These are phyloP conservation scores for Sebastes reedi DNA, from an alignment of 2,797 vertebrate species.

Conservation along the genomic window DNA sequence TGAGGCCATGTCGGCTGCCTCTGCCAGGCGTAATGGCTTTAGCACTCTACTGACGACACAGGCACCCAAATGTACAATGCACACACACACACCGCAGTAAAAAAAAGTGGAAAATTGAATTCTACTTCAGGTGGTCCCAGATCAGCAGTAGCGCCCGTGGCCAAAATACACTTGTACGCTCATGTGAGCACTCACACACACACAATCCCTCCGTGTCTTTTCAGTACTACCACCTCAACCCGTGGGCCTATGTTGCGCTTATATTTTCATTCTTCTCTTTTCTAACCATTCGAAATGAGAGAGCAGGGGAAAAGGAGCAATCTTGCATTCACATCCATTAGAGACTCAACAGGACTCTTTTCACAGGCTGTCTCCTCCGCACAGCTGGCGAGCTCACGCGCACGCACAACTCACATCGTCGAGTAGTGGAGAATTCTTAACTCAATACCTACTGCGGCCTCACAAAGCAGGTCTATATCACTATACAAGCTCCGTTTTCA, in stretches of 20 bases:
- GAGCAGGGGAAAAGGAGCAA: constrained; percentile 42
- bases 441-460: constrained; percentile 2
- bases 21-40: constrained; percentile 61
- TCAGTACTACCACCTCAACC: constrained; percentile 3
- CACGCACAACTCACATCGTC: constrained; percentile 19
- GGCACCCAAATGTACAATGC: constrained; percentile 53
- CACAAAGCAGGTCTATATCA: neutral
- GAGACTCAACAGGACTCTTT: constrained; percentile 58
- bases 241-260: neutral
- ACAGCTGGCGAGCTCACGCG: constrained; percentile 37
- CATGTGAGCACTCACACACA: constrained; percentile 14
- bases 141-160: constrained; percentile 55
- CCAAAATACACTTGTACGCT: constrained; percentile 49
- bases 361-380: constrained; percentile 45
- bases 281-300: constrained; percentile 45
- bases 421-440: constrained; percentile 1
- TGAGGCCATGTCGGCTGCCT: constrained; percentile 53
- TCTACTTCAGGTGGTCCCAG: constrained; percentile 70
- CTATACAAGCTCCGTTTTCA: neutral
- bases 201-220: constrained; percentile 32
- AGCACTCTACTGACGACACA: constrained; percentile 43
- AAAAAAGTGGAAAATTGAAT: constrained; percentile 69
- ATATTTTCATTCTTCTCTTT: constrained; percentile 43
- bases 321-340: constrained; percentile 66
- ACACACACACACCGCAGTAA: constrained; percentile 37